Evolutionary conservation across 2,797 vertebrate species (phyloP).

Genomic region (Urosaurus nigricauda): DNA sequence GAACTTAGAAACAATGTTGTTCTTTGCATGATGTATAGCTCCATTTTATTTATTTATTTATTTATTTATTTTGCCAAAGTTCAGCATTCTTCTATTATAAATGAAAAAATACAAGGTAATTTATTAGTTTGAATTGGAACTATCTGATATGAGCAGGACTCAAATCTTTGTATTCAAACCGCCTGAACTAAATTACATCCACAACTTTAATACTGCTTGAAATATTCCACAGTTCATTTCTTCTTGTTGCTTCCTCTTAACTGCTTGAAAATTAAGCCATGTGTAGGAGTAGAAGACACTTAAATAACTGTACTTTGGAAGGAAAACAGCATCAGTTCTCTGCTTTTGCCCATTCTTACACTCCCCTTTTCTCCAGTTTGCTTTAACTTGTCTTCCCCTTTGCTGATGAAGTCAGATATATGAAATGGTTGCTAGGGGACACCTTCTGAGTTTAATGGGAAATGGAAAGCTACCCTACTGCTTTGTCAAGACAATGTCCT

Average conservation of each 20-base stretch:
- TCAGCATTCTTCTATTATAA: background rate
- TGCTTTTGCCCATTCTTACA: constrained; percentile 11
- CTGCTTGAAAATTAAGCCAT: background rate
- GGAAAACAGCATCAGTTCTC: background rate
- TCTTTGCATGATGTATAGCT: too few species aligned
- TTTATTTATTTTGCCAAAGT: background rate
- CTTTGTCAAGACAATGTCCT: constrained; percentile 15
- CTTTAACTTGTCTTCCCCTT: background rate
- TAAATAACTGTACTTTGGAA: constrained; percentile 16
- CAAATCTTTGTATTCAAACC: background rate
- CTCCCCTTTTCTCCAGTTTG: background rate
- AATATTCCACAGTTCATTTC: background rate
- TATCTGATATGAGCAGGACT: background rate
- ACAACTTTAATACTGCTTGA: background rate
- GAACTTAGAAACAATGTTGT: background rate
- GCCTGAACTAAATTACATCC: background rate
- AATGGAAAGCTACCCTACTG: background rate
- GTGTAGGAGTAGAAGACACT: constrained; percentile 8
- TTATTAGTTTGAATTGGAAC: background rate
- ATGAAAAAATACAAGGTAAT: background rate
- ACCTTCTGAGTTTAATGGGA: background rate
- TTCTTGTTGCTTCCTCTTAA: constrained; percentile 10
- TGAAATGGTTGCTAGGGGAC: constrained; percentile 37
- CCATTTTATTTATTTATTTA: background rate
- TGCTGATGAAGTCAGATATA: background rate